phyloP scores from a whole-genome alignment of 2,888 invertebrate species.

The Caenorhabditis sinica region DNA sequence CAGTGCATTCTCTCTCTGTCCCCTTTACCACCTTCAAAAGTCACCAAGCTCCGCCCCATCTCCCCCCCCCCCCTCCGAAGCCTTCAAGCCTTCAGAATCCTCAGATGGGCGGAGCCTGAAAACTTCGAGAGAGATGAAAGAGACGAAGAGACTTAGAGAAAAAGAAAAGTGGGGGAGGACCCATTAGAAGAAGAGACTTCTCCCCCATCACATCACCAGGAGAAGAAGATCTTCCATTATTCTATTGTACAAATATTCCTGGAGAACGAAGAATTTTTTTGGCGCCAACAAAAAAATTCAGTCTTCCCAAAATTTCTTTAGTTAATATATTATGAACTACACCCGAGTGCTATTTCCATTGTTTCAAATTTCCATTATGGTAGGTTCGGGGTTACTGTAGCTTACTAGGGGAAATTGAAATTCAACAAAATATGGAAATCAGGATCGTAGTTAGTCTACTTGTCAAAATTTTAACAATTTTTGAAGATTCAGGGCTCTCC shows the following conservation, averaged over 20 bases:
- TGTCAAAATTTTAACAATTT: too few species aligned
- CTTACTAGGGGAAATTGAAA: background rate
- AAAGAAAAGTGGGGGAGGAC: background rate
- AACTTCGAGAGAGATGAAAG: background rate
- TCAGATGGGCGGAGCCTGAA: constrained; percentile 2
- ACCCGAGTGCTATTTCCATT: constrained; percentile 2
- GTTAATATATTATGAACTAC: constrained; percentile 12
- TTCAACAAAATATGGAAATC: background rate
- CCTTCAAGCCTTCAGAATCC: background rate
- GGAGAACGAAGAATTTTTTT: background rate
- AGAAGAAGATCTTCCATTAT: background rate
- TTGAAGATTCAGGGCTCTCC: too few species aligned
- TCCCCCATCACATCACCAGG: background rate
- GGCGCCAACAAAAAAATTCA: background rate
- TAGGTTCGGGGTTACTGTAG: constrained; percentile 10
- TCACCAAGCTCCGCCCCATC: constrained; percentile 19
- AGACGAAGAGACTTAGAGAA: constrained; percentile 26
- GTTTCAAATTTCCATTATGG: constrained; percentile 18
- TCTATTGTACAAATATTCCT: background rate
- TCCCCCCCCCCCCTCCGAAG: background rate
- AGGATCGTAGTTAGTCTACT: too few species aligned
- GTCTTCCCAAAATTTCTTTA: background rate
- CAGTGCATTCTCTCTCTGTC: background rate
- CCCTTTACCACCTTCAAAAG: constrained; percentile 1
- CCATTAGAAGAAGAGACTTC: constrained; percentile 10